Conservation (phyloP, 2,888 invertebrate genomes). For the Lasioglossum figueresi region DNA sequence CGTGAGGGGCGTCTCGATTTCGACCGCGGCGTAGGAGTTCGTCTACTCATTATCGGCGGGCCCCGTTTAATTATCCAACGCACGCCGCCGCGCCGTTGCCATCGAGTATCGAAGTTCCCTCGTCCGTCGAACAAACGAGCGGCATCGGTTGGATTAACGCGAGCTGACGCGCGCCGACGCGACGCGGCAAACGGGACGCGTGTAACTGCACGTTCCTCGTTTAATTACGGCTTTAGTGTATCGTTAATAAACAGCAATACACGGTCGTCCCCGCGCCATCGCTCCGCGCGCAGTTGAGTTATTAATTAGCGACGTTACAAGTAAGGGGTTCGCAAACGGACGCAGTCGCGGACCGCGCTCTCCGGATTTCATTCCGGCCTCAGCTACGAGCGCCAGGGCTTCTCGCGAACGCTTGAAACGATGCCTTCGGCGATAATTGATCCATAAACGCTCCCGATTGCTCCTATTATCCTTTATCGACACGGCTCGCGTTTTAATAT, state of each 20-base stretch:
- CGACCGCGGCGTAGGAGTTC: constrained; percentile 42
- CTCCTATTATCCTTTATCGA: background rate
- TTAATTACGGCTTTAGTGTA: constrained; percentile 50
- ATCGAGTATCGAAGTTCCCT: constrained; percentile 52
- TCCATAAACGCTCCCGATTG: background rate
- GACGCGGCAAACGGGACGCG: constrained; percentile 20
- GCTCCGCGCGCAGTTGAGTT: constrained; percentile 17
- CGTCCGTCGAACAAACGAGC: constrained; percentile 61
- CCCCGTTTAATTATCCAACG: constrained; percentile 66
- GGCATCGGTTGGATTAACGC: constrained; percentile 59
- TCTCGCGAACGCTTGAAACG: background rate
- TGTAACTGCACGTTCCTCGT: constrained; percentile 53
- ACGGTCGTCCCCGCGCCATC: background rate
- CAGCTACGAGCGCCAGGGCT: background rate
- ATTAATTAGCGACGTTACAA: constrained; percentile 48
- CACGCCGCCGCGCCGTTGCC: constrained; percentile 11
- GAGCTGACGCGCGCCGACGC: constrained; percentile 17
- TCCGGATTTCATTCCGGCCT: constrained; percentile 8
- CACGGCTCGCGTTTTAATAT: background rate
- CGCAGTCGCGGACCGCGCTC: background rate
- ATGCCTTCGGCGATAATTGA: constrained; percentile 4
- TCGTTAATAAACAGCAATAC: constrained; percentile 56
- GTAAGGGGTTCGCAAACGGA: constrained; percentile 22
- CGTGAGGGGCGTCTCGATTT: constrained; percentile 54
- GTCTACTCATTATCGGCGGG: constrained; percentile 60